Evolutionary conservation across 2,888 invertebrate species (phyloP), one percentile per base, ranked within the genome.

Genomic region (Petrolisthes manimaculis): DNA sequence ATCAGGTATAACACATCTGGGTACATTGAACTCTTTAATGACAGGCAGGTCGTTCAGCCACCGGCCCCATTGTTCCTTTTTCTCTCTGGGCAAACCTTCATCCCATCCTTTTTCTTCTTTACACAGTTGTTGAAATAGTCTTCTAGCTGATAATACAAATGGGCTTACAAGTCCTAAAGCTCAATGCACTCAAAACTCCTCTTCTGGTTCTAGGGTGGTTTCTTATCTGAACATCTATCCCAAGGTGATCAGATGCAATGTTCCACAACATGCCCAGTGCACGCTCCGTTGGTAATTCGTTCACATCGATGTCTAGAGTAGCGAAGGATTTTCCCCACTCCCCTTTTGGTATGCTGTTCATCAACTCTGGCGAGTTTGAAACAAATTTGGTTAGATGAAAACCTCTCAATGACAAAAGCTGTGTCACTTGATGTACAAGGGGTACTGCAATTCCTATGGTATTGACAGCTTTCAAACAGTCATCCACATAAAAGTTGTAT

Each of bases 201-300:
- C 84, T 84, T 24, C 75, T 84, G n/a, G 56, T 84, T 12, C 9
- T 75, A 5, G 21, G 24, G 3, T 84, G 14, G 9, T 51, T 21
- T 56, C 54, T 77, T n/a, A 77, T 55, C 51, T 75, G 55, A 18
- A 77, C 18, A 24, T 77, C 77, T n/a, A 84, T 6, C 37, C 56
- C 14, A 9, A 54, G 21, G 21, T 54, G 56, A n/a, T 84, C 84
- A 77, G 37, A 61, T 54, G 5, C 84, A 37, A 21, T 84, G 56
- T 84, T 24, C 77, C 84, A 84, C 8, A 75, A n/a, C 55, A 84
- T 84, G 51, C 74, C 83, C 71, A 83, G 51, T 83, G 74, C 75
- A 55, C 53, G 53, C 74, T 83, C 77, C 21, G 77, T 84, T 0
- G 79, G 85, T n/a, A 53, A 51, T 6, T 67, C 14, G 54, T 77